Evolutionary conservation across 2,797 vertebrate genomes (phyloP).

Genomic region (Sebastes minor): DNA sequence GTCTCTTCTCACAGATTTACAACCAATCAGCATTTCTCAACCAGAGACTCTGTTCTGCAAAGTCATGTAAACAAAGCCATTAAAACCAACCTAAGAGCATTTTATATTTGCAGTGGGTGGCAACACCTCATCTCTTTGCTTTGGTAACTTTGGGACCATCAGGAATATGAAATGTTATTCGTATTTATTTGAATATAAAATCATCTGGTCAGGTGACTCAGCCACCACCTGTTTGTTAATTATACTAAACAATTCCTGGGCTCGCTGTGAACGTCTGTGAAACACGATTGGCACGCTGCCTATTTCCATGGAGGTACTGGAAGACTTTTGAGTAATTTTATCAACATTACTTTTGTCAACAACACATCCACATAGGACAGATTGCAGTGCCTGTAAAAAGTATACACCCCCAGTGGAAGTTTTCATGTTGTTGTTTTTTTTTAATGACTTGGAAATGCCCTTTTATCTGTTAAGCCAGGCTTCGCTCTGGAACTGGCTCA

Average conservation of each 20-base stretch:
- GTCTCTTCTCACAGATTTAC: not conserved
- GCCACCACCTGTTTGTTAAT: constrained; percentile 9
- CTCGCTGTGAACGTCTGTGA: not conserved
- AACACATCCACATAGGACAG: not conserved
- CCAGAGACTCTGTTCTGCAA: not conserved
- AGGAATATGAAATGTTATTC: not conserved
- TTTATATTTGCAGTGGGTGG: not conserved
- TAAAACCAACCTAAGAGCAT: not conserved
- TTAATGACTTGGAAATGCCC: not conserved
- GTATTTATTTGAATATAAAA: constrained; percentile 19
- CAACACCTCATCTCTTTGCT: constrained; percentile 2
- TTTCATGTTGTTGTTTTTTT: not conserved
- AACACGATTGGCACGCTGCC: not conserved
- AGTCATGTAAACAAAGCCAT: not conserved
- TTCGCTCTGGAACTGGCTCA: not conserved
- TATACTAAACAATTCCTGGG: not conserved
- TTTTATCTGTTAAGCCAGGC: not conserved
- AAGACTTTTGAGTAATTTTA: not conserved
- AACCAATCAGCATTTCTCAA: not conserved
- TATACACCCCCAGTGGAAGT: not conserved
- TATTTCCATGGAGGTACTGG: not conserved
- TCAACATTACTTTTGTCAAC: not conserved
- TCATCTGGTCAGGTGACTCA: constrained; percentile 25
- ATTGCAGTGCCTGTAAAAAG: not conserved
- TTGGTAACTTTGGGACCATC: not conserved